phyloP scores from a whole-genome alignment of 2,797 vertebrate species.

The Anableps anableps region DNA sequence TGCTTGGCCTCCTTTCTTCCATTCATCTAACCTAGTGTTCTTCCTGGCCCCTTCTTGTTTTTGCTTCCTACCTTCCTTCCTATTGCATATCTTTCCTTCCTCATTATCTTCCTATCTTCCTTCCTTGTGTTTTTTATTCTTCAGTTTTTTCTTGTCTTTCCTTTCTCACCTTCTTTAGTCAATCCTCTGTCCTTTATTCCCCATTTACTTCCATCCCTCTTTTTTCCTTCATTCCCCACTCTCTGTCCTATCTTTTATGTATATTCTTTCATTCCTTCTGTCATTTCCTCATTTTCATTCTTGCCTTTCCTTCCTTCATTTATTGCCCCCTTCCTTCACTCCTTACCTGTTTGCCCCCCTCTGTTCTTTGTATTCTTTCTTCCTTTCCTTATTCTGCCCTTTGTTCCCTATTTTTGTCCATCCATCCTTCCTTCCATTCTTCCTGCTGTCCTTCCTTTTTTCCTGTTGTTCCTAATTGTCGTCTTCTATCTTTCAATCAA shows the following conservation, averaged over 20 bases:
- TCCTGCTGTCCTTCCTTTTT: not conserved
- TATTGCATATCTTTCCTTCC: not conserved
- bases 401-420: not conserved
- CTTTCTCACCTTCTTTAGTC: not conserved
- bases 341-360: not conserved
- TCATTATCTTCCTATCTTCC: not conserved
- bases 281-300: not conserved
- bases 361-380: not conserved
- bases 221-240: not conserved
- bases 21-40: not conserved
- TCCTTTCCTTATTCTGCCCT: not conserved
- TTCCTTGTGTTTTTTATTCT: not conserved
- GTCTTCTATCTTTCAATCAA: not conserved
- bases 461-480: not conserved
- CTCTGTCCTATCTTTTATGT: not conserved
- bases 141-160: not conserved
- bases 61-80: not conserved
- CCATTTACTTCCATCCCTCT: not conserved
- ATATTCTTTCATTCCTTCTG: not conserved
- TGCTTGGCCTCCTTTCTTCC: not conserved
- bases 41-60: not conserved
- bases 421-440: not conserved
- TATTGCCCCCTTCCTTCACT: not conserved
- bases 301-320: not conserved
- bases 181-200: not conserved